A percentile compares a stretch with the other conserved stretches of the same genome.
These are phyloP conservation scores for Platalea minor DNA, from an alignment of 2,797 vertebrate species.

Conservation along the genomic window DNA sequence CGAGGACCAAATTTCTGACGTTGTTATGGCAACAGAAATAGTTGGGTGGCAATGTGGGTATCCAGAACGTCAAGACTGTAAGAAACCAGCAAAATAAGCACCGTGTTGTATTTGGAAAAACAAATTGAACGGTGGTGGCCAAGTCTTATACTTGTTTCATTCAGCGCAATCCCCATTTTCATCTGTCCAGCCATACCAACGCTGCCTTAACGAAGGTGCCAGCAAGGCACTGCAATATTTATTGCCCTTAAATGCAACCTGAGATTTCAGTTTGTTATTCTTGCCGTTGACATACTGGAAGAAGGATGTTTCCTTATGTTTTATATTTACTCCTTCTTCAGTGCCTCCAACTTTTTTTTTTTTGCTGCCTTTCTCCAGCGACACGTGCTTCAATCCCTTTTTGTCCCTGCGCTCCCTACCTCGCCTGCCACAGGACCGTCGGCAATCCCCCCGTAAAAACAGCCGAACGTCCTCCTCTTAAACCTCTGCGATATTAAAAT, in stretches of 20 bases:
- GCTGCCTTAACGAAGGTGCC: conserved; percentile 13
- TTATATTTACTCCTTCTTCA: not conserved
- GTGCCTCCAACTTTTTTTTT: not conserved
- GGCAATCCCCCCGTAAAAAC: not conserved
- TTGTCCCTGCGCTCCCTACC: not conserved
- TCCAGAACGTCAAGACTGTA: conserved; percentile 63
- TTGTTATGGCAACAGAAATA: conserved; percentile 80
- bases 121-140: conserved; percentile 41
- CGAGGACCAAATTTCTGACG: conserved; percentile 71
- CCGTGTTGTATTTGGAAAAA: conserved; percentile 42
- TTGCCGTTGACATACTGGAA: conserved; percentile 10
- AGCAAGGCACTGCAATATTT: not conserved
- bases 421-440: not conserved
- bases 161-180: conserved; percentile 52
- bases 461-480: not conserved
- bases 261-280: not conserved
- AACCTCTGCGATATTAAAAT: not conserved
- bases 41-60: conserved; percentile 66
- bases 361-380: not conserved
- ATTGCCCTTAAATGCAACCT: not conserved
- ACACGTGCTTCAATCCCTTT: conserved; percentile 29
- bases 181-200: not conserved
- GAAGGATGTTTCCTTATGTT: not conserved
- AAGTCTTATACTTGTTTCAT: conserved; percentile 37
- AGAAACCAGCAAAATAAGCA: conserved; percentile 62